Conservation (phyloP, 2,797 vertebrate genomes). For the Gambusia yucatana region DNA sequence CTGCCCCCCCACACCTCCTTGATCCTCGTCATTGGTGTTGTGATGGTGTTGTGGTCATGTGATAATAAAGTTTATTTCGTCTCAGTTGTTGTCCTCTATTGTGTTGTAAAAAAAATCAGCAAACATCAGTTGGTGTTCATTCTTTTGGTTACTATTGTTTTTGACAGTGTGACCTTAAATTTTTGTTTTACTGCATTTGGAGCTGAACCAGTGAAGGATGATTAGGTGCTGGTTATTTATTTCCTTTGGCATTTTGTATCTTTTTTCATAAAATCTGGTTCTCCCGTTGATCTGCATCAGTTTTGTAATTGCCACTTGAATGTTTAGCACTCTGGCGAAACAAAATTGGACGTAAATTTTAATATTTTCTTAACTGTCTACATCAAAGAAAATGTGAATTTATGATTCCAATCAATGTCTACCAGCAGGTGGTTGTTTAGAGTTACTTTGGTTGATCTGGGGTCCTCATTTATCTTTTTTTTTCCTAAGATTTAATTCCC, state of each 20-base stretch:
- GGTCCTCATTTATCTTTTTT: background rate
- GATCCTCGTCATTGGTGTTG: constrained; percentile 47
- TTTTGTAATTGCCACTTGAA: background rate
- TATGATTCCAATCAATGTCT: background rate
- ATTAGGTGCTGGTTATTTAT: background rate
- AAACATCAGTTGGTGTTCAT: constrained; percentile 47
- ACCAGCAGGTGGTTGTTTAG: background rate
- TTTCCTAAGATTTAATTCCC: background rate
- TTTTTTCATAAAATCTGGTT: background rate
- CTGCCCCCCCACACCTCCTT: background rate
- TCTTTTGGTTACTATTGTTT: constrained; percentile 38
- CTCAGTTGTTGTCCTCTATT: constrained; percentile 50
- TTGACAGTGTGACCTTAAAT: background rate
- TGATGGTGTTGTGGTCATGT: constrained; percentile 58
- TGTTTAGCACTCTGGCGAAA: background rate
- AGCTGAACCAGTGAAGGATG: constrained; percentile 75
- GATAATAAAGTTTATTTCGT: constrained; percentile 34
- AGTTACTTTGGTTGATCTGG: background rate
- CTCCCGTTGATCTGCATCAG: background rate
- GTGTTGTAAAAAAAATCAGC: constrained; percentile 43
- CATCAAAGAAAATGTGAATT: background rate
- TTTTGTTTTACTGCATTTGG: constrained; percentile 75
- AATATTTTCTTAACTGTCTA: background rate
- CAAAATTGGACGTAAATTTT: background rate
- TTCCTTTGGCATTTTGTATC: background rate